A percentile compares a stretch with the other conserved stretches of the same genome.
These are phyloP conservation scores for Sinotaia quadrata DNA, from an alignment of 2,888 invertebrate species.

Conservation along the genomic window DNA sequence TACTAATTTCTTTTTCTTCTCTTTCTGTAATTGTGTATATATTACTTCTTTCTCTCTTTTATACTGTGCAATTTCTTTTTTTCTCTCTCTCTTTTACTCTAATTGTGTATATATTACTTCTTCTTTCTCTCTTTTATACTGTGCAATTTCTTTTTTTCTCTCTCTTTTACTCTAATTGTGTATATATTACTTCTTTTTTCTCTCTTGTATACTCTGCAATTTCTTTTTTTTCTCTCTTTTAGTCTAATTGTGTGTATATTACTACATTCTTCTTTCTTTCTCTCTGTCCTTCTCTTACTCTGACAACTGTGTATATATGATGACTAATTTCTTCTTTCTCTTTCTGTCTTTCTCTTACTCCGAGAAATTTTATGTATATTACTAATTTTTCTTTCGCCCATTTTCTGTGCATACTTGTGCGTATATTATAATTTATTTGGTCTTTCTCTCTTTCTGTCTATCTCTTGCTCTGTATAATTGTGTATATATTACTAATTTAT, in stretches of 20 bases:
- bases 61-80: not conserved
- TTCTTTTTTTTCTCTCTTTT: slow-evolving; percentile 1
- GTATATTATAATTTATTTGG: too few species aligned
- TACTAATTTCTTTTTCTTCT: not conserved
- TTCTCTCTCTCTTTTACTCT: slow-evolving; percentile 3
- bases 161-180: not conserved
- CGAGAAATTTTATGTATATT: too few species aligned
- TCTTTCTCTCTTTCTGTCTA: too few species aligned
- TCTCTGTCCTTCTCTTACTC: slow-evolving; percentile 1
- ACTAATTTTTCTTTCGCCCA: too few species aligned
- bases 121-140: not conserved
- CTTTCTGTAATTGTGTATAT: slow-evolving; percentile 7
- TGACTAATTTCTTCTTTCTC: too few species aligned
- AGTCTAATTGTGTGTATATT: not conserved
- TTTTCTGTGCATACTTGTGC: too few species aligned
- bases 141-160: not conserved
- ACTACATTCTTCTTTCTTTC: slow-evolving; percentile 10
- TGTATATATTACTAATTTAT: too few species aligned
- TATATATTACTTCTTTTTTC: not conserved
- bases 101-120: not conserved
- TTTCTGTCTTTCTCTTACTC: not conserved
- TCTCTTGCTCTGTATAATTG: too few species aligned
- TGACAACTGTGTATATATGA: not conserved
- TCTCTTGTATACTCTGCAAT: not conserved
- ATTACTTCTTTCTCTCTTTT: not conserved